Base-by-base conservation (phyloP, 2,888 invertebrate genomes). In the Melipona beecheii region DNA sequence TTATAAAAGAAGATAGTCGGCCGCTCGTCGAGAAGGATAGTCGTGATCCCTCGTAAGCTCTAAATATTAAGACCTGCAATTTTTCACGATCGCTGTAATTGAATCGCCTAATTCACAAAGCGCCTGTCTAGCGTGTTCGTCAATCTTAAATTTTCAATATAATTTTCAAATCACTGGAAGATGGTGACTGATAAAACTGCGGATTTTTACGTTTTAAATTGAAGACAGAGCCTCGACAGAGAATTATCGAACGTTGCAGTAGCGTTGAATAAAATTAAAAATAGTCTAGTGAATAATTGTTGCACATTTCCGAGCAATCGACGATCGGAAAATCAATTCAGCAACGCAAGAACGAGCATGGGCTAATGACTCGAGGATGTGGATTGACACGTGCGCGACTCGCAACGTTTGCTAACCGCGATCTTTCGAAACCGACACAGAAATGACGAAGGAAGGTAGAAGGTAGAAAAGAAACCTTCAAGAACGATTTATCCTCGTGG, bases 401-500 rank as follows among this genome's bases (percentile, higher is more conserved):
- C 62, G 31, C 66, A 60, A 56, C 56, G 64, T 83, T 73, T 27
- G 69, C 54, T 43, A 17, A 65, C n/a, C 52, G 21, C 5, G 64
- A 78, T 72, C 52, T 78, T 80, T 43, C 56, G 19, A n/a, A n/a
- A n/a, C 24, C 49, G 54, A 2, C 15, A 19, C 43, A 43, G 21
- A 21, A 52, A 15, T 15, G 49, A 15, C n/a, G 17, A 4, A 21
- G 4, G 31, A 6, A 36, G 43, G 11, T 54, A 66, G 64, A 66
- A 62, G 15, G 19, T 2, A 21, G 17, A 36, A 21, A 11, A 9
- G 17, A 17, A 24, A 24, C 31, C 58, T 11, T 50, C 15, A 21
- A 49, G n/a, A 69, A 69, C 31, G 24, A 27, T 27, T 27, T 24
- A 17, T 19, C 68, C 75, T 60, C 49, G 68, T 84, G 84, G 84